Evolutionary conservation across 2,888 invertebrate species (phyloP), one percentile per base, ranked within the genome.

Genomic region (Thalpophila matura): DNA sequence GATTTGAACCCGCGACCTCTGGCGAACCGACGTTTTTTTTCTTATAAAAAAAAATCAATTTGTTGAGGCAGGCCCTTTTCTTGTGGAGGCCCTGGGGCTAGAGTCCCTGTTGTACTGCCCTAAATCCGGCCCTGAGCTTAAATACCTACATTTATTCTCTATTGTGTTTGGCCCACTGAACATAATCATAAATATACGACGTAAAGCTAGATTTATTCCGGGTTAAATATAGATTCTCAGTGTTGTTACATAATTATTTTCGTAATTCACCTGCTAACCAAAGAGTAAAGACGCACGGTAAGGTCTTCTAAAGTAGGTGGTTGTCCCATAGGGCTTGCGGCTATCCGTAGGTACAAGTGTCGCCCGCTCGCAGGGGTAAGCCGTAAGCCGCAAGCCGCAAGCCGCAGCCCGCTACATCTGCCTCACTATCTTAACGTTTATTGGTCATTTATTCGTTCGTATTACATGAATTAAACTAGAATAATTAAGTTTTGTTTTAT

Each of bases 401-500:
- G 27, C 64, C 56, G 42, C 74, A 67, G 45, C 49, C 51, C 24
- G 43, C 54, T 29, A 27, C 60, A 49, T 58, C 53, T 60, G 56
- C 40, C 47, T 46, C 51, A 53, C 73, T 40, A 63, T 50, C 66
- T 70, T 53, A 65, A 56, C 60, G 58, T 68, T 67, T 74, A 74
- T 71, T 68, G 51, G 49, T 58, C 67, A 65, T 74, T 62, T 71
- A 77, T 68, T 65, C 56, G 43, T 35, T 64, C 29, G 38, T 50
- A 26, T 54, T 54, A 31, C 37, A 27, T 56, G 42, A 35, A 49
- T 60, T 38, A 24, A 33, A 38, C 14, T 26, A 31, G 27, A 40
- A 29, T 33, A 12, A 31, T 26, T 51, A 45, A n/a, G 18, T 9
- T 56, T 14, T 22, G 10, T 20, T 38, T 33, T 20, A 9, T 27